Evolutionary conservation across 2,797 vertebrate genomes (phyloP).

Genomic region (Macroramphosus scolopax): DNA sequence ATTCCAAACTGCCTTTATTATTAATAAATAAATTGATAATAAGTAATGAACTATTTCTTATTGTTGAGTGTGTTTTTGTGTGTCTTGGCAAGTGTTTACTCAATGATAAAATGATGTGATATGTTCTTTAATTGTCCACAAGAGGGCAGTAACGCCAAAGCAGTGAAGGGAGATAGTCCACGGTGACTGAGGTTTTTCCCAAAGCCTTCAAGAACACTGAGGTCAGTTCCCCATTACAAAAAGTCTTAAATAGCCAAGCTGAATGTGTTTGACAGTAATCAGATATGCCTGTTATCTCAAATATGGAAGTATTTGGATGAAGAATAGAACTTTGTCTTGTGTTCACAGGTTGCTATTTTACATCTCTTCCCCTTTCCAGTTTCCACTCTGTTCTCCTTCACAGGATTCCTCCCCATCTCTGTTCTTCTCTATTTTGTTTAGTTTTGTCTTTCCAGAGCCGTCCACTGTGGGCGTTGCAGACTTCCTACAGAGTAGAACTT

Average conservation of each 20-base stretch:
- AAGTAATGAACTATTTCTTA: too few species aligned
- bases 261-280: too few species aligned
- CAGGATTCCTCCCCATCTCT: slow-evolving; percentile 29
- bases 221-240: not conserved
- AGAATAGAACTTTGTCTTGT: too few species aligned
- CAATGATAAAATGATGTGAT: too few species aligned
- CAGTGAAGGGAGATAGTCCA: slow-evolving; percentile 3
- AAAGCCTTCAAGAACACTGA: not conserved
- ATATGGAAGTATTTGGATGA: too few species aligned
- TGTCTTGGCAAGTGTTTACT: too few species aligned
- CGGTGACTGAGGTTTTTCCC: not conserved
- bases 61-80: too few species aligned
- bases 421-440: slow-evolving; percentile 42
- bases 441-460: slow-evolving; percentile 36
- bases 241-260: too few species aligned
- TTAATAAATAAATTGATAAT: too few species aligned
- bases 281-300: too few species aligned
- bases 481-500: slow-evolving; percentile 57
- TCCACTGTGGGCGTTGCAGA: slow-evolving; percentile 45
- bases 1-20: too few species aligned
- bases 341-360: slow-evolving; percentile 34
- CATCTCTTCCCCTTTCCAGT: not conserved
- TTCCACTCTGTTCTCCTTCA: slow-evolving; percentile 15
- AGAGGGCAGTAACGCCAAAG: slow-evolving; percentile 68
- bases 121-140: slow-evolving; percentile 47